phyloP scores from a whole-genome alignment of 30 jellyfish, hydroid and myxozoan genomes.

The Pseudorhiza aurosa region DNA sequence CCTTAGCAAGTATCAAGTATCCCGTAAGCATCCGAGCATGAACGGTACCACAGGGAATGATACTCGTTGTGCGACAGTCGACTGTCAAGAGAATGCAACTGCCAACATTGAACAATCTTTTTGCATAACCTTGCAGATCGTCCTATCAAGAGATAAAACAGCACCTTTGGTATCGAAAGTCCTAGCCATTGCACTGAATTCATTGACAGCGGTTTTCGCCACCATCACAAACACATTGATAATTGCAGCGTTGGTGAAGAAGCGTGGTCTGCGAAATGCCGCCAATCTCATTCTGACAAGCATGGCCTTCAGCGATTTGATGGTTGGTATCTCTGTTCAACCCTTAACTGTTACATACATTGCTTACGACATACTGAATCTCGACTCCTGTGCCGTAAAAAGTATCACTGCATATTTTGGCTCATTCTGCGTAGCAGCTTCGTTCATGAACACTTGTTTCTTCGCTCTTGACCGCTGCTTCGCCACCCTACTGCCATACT shows the following conservation, averaged over 20 bases:
- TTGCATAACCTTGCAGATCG: not conserved
- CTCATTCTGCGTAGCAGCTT: constrained; percentile 24
- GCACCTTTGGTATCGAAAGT: constrained; percentile 6
- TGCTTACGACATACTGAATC: not conserved
- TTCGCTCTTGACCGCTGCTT: constrained; percentile 52
- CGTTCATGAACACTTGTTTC: constrained; percentile 15
- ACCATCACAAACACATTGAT: constrained; percentile 10
- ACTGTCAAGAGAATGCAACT: not conserved
- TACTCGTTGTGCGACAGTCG: not conserved
- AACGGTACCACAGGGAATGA: too few species aligned
- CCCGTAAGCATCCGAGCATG: too few species aligned
- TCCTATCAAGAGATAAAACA: not conserved
- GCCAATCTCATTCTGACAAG: constrained; percentile 47
- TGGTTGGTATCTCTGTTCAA: constrained; percentile 43
- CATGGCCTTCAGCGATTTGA: constrained; percentile 57
- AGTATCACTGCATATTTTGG: not conserved
- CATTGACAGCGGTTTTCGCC: constrained; percentile 1
- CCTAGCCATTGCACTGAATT: not conserved
- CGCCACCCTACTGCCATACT: constrained; percentile 23
- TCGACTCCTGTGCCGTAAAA: constrained; percentile 1
- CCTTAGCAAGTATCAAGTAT: too few species aligned
- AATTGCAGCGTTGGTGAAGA: constrained; percentile 2
- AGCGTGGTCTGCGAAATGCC: constrained; percentile 22
- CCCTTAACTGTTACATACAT: not conserved
- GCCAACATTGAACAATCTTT: not conserved